A percentile compares a stretch with the other conserved stretches of the same genome.
phyloP scores from a whole-genome alignment of 2,888 invertebrate genomes.

The Antheraea assamensis region DNA sequence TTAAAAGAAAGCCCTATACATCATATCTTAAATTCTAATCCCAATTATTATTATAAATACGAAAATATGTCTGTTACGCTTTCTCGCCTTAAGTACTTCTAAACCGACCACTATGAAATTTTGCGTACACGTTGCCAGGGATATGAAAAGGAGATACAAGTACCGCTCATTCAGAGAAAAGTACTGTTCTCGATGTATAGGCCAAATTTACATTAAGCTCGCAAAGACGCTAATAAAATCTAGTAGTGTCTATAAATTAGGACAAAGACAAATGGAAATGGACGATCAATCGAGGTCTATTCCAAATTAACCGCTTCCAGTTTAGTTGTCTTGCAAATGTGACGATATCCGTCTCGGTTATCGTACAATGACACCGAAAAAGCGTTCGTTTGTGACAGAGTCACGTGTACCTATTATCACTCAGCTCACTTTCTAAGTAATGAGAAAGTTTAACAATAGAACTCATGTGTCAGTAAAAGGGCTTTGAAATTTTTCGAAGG shows the following conservation, averaged over 20 bases:
- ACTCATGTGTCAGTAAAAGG: slow-evolving; percentile 10
- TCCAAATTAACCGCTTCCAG: slow-evolving; percentile 30
- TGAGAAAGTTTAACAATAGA: slow-evolving; percentile 12
- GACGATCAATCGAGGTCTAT: neutral
- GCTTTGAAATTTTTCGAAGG: neutral
- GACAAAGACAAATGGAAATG: neutral
- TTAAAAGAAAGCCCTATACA: too few relatives aligned
- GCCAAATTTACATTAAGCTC: too few relatives aligned
- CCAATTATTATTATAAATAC: too few relatives aligned
- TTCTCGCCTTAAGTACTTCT: too few relatives aligned
- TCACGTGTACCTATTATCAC: slow-evolving; percentile 11
- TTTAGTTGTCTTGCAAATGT: slow-evolving; percentile 46
- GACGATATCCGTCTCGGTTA: slow-evolving; percentile 40
- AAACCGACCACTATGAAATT: too few relatives aligned
- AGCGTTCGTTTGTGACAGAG: slow-evolving; percentile 16
- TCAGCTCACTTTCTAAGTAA: slow-evolving; percentile 14
- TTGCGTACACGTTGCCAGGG: too few relatives aligned
- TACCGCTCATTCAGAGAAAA: too few relatives aligned
- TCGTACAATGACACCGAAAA: slow-evolving; percentile 41
- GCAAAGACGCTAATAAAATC: too few relatives aligned
- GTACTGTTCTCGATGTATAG: too few relatives aligned
- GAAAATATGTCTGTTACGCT: too few relatives aligned
- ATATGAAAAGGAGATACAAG: too few relatives aligned
- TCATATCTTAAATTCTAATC: too few relatives aligned
- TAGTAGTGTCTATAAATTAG: neutral